Evolutionary conservation across 1,140 invertebrate genomes (phyloP), one percentile per base, ranked within the genome.

Genomic region (Pogonomyrmex barbatus): DNA sequence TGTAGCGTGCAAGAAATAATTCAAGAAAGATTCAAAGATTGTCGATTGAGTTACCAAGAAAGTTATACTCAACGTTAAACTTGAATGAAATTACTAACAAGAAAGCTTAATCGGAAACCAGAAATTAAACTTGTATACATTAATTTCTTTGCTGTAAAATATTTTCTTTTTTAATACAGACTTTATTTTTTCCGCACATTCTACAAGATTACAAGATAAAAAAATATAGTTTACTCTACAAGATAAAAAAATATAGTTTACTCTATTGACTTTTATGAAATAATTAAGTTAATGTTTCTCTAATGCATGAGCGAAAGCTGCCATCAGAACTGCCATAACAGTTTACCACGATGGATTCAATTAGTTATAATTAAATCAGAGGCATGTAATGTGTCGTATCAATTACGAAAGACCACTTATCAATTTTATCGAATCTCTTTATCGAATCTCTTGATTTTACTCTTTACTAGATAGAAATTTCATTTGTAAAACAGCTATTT

Each of bases 71-170:
- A 50, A 47, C 56, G 75, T 83, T 73, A 75, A 83, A 83, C 68
- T 83, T 75, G 42, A 45, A 75, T 42, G 68, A 83, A 83, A 75
- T 83, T n/a, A 75, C 75, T 83, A 83, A 83, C 56, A 73, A 62
- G 79, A 39, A 75, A 83, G 24, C 54, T 75, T 62, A 10, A 50
- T n/a, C 33, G n/a, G 12, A 82, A 71, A 10, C 4, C 65, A 58
- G 17, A 39, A 12, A 47, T 71, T 82, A 12, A 36, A 58, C 39
- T 82, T 58, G 24, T 83, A 58, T 50, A 47, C 17, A 60, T 82
- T 8, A 71, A 73, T 82, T 54, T 73, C 2, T 36, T 71, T 47
- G n/a, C 45, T 10, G 14, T 54, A 2, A 50, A 73, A 75, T 6
- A 71, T 42, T 83, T 75, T 45, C 33, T 83, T 39, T 60, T 17